phyloP scores from a whole-genome alignment of 2,888 invertebrate genomes.

The Tipula vernalis region DNA sequence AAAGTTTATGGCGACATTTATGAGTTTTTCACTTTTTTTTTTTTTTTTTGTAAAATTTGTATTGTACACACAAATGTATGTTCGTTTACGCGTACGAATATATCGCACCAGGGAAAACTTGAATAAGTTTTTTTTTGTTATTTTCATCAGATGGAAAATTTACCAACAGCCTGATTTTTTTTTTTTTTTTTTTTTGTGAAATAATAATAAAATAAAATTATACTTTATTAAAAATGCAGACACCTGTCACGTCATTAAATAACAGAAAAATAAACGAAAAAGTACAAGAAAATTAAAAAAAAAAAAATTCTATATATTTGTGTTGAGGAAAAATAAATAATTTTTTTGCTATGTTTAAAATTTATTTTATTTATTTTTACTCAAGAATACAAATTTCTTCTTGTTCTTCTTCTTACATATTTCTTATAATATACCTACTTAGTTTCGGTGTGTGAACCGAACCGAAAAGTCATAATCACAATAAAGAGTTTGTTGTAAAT shows the following conservation, averaged over 20 bases:
- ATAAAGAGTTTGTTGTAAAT: not conserved
- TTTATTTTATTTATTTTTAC: not conserved
- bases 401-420: not conserved
- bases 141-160: not conserved
- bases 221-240: slow-evolving; percentile 10
- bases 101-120: not conserved
- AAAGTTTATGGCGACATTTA: not conserved
- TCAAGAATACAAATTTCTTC: not conserved
- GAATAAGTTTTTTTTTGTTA: not conserved
- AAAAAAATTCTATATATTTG: not conserved
- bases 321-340: not conserved
- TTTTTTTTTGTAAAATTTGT: not conserved
- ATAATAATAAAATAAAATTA: not conserved
- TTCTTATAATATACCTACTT: not conserved
- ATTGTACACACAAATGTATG: not conserved
- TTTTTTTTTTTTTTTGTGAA: not conserved
- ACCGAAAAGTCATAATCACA: not conserved
- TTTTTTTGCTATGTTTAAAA: not conserved
- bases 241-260: slow-evolving; percentile 11
- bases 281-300: not conserved
- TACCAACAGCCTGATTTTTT: not conserved
- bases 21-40: not conserved
- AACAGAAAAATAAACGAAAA: not conserved
- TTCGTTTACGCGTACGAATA: not conserved
- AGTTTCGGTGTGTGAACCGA: not conserved